phyloP scores from a whole-genome alignment of 64 coral and sea anemone species.

The Anthopleura sola region DNA sequence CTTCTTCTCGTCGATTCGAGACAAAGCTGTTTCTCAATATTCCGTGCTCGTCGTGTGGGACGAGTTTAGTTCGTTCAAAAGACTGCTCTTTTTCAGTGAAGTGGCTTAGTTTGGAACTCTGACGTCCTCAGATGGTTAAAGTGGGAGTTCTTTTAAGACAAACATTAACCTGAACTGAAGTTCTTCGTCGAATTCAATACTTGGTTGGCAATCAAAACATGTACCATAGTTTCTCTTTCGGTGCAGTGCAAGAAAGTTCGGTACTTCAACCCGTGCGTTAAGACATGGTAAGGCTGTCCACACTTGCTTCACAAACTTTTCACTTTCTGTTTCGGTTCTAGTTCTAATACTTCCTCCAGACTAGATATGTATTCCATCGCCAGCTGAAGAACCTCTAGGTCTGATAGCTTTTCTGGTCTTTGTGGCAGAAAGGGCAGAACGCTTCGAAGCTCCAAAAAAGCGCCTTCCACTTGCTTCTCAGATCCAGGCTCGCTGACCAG shows the following conservation, averaged over 20 bases:
- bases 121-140: background rate
- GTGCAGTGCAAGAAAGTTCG: background rate
- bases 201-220: background rate
- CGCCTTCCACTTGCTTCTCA: constrained; percentile 29
- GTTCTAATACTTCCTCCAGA: constrained; percentile 11
- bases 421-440: constrained; percentile 17
- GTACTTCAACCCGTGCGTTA: background rate
- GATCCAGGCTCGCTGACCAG: background rate
- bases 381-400: constrained; percentile 12
- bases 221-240: background rate
- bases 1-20: background rate
- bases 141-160: background rate
- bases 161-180: background rate
- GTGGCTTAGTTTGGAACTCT: background rate
- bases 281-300: background rate
- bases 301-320: background rate
- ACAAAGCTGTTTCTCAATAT: background rate
- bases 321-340: background rate
- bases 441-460: constrained; percentile 16
- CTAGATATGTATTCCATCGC: constrained; percentile 26
- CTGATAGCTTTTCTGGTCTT: constrained; percentile 7
- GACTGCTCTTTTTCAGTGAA: background rate
- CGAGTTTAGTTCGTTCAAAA: background rate
- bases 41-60: too few species aligned
- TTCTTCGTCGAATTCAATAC: background rate